These are phyloP conservation scores for Montipora cactus DNA, from an alignment of 64 coral and sea anemone species.

Conservation along the genomic window DNA sequence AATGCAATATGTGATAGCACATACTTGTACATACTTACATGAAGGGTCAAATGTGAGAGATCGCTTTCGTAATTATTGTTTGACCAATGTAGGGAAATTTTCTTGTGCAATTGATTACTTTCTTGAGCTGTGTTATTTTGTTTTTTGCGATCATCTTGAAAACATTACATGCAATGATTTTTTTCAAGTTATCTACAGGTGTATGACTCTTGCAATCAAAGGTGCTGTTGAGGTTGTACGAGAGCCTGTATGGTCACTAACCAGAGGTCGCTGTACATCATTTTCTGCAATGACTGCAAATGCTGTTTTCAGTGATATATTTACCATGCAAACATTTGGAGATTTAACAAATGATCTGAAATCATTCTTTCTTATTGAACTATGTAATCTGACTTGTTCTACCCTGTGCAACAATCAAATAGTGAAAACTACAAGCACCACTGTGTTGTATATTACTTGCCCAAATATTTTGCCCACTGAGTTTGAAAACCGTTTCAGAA, in stretches of 20 bases:
- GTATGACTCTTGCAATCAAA: too few species aligned
- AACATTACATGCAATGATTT: neutral
- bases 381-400: neutral
- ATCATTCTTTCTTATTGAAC: too few species aligned
- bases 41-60: too few species aligned
- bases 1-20: too few species aligned
- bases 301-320: too few species aligned
- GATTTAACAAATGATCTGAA: neutral
- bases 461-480: neutral
- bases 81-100: conserved; percentile 28
- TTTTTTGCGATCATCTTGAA: too few species aligned
- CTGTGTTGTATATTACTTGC: conserved; percentile 32
- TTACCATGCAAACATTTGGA: too few species aligned
- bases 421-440: conserved; percentile 8
- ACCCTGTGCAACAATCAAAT: conserved; percentile 20
- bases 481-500: conserved; percentile 40
- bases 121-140: conserved; percentile 42
- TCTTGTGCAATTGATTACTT: conserved; percentile 62
- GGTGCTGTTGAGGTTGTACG: neutral
- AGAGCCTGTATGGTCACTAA: conserved; percentile 49
- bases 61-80: conserved; percentile 13
- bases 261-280: too few species aligned
- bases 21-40: too few species aligned
- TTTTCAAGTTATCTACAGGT: conserved; percentile 11
- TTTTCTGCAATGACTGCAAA: too few species aligned